Base-by-base conservation (phyloP, 1,140 invertebrate species). In the Trissolcus basalis region DNA sequence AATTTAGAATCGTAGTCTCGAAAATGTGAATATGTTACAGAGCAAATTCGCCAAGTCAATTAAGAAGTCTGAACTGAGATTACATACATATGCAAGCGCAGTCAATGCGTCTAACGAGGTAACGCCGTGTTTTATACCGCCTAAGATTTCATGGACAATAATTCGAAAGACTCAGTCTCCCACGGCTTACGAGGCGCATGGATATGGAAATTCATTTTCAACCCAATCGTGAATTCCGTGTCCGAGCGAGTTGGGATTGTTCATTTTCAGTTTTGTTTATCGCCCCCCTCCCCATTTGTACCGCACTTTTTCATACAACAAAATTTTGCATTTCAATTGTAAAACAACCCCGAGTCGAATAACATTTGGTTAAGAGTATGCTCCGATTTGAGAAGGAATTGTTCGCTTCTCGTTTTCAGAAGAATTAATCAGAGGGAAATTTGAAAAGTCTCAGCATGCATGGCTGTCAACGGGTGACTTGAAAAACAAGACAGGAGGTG, bases 31-130 rank as follows among this genome's bases (percentile, higher is more conserved):
- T 80, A 80, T 75, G 75, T 80, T 74, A 71, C 67, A 73, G 70
- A 75, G 70, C 61, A 59, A 77, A 80, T 77, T 74, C 67, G 63
- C 78, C 77, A 80, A 80, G 70, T 77, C 78, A 77, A 77, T 80
- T 80, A 80, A 80, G 78, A 80, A 80, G 74, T 77, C 74, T 71
- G 51, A 77, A 80, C 74, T 74, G 78, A 74, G 75, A 80, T 80
- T 77, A 74, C 75, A 77, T 80, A 69, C 78, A 80, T 77, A 80
- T 80, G 78, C 78, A 80, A 80, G 61, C 58, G 50, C 11, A 74
- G 70, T 71, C 77, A 71, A 78, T 78, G 65, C 61, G 39, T 74
- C 59, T 78, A 70, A 78, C 76, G 65, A 78, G 55, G 65, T 71
- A 74, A 68, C 48, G 50, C 61, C 43, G 14, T 69, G 65, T 78